Base-by-base conservation (phyloP, 2,888 invertebrate genomes). In the Leucania comma region DNA sequence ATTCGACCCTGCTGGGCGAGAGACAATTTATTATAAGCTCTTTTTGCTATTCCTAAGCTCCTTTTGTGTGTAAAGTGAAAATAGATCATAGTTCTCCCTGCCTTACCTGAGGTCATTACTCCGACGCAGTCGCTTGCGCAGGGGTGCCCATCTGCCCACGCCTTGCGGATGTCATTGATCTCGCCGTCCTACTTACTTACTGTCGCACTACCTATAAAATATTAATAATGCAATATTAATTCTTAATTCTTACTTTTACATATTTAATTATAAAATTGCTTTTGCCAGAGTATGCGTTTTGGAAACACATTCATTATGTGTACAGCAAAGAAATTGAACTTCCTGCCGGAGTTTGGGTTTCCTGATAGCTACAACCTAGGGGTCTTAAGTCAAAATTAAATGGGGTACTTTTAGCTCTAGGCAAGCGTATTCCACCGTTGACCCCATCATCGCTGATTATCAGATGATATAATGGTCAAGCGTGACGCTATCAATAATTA, bases 51-150 rank as follows among this genome's bases (percentile, higher is more conserved):
- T 32, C 20, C 3, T 6, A 17, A 35, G 2, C 8, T 8, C 10
- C 1, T 35, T 68, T 50, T 8, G 14, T 24, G 10, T 22, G 20
- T 22, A 3, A 14, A 35, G 12, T 3, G 12, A 24, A 68, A 70
- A 53, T 70, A 17, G 32, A 32, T 42, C 38, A 24, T 42, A n/a
- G 3, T 22, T 50, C 22, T 42, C 51, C 22, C 67, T 50, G 20
- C 26, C 22, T 53, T 24, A 24, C 9, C 12, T 32, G 24, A 51
- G 72, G 58, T 51, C 72, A 14, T 50, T 32, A 17, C 1, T 38
- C 38, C 24, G 38, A 8, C 8, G 20, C 35, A 24, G 72, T 42
- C 58, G 38, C 38, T 48, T 22, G 26, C 38, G 26, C 38, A 72
- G 24, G 14, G 38, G 42, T 42, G 17, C 17, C 17, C 8, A n/a